Evolutionary conservation across 2,888 invertebrate species (phyloP), one percentile per base, ranked within the genome.

Genomic region (Rotaria sp.): DNA sequence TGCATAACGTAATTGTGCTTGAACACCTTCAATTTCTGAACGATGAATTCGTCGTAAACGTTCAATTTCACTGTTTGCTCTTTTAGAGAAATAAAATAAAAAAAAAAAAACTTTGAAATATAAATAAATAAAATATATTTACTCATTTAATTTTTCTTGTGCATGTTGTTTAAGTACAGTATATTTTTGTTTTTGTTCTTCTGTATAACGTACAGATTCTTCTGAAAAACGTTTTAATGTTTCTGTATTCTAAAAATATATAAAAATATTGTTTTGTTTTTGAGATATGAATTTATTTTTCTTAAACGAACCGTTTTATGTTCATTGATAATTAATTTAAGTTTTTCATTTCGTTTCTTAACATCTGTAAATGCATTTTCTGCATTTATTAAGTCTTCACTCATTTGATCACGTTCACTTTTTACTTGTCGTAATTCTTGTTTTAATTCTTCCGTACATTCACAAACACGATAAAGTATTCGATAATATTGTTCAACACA

Each of bases 131-230:
- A 67, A 35, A 21, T 52, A 24, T 35, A 18, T 21, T 67, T 93
- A 95, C 95, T 93, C 94, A 91, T 94, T 95, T 87, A 97, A 93
- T 92, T 96, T 96, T 88, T 94, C 94, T 93, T 95, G 95, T 55
- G 96, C 96, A 91, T 96, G 96, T 89, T 94, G 94, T 90, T 95
- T 94, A 88, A 97, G 93, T 88, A 94, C 94, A 89, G 95, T 95
- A 90, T 96, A 95, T 90, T 95, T 94, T 87, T 94, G 94, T 90
- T 96, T 95, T 90, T 95, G 93, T 90, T 94, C 80, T 80, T 80
- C 80, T 41, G 80, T 80, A n/a, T 80, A 80, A 45, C 80, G 80
- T 80, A 80, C 45, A 45, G 80, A 80, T 45, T 80, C 80, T 80
- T 80, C 80, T 15, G 80, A 80, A 15, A 80, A 80, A 26, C 45